These are phyloP conservation scores for Phyto melanocephala DNA, from an alignment of 2,888 invertebrate genomes.

Conservation along the genomic window DNA sequence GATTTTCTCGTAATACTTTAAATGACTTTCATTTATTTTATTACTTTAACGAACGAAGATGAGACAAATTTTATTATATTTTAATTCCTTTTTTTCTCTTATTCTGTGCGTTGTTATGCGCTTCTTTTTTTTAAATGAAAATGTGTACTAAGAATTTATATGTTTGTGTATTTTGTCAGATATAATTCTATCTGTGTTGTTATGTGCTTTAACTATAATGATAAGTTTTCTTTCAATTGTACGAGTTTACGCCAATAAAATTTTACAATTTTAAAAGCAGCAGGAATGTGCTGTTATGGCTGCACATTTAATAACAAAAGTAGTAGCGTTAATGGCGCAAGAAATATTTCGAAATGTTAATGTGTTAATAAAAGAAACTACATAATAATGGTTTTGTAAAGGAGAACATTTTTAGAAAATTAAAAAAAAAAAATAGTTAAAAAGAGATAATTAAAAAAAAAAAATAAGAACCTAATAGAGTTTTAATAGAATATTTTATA, in stretches of 20 bases:
- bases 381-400: too few relatives aligned
- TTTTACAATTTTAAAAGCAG: slow-evolving; percentile 8
- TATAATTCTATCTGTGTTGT: neutral
- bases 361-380: neutral
- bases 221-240: slow-evolving; percentile 1
- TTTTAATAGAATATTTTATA: too few relatives aligned
- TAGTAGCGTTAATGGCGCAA: neutral
- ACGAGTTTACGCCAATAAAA: slow-evolving; percentile 18
- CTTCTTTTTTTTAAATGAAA: neutral
- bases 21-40: slow-evolving; percentile 57
- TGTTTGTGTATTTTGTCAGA: neutral
- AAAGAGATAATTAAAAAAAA: too few relatives aligned
- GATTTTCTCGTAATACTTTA: slow-evolving; percentile 53
- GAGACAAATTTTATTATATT: slow-evolving; percentile 25
- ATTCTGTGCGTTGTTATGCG: neutral
- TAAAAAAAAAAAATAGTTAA: too few relatives aligned
- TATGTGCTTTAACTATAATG: neutral
- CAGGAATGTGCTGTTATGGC: neutral
- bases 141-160: slow-evolving; percentile 9
- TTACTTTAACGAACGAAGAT: slow-evolving; percentile 47
- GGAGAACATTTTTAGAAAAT: too few relatives aligned
- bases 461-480: too few relatives aligned
- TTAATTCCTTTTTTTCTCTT: neutral
- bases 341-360: neutral
- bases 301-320: neutral